These are phyloP conservation scores for Ennomos fuscantarius DNA, from an alignment of 2,888 invertebrate species.

Conservation along the genomic window DNA sequence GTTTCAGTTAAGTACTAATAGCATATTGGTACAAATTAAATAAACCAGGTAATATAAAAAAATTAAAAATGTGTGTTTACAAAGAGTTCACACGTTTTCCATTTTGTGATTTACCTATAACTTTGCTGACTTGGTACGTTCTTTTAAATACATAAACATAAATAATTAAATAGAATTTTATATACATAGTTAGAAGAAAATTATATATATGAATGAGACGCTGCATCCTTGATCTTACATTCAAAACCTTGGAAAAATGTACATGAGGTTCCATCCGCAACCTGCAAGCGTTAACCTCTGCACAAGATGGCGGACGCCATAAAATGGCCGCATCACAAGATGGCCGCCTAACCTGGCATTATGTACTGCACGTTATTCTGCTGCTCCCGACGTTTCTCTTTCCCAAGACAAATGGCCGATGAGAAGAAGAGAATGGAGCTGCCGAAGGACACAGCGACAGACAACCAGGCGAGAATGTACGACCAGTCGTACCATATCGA, in stretches of 20 bases:
- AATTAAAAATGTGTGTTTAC: not conserved
- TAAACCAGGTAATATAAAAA: slow-evolving; percentile 9
- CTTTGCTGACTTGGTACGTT: no score
- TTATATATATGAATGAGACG: slow-evolving; percentile 19
- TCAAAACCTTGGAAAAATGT: slow-evolving; percentile 54
- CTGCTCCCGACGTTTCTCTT: slow-evolving; percentile 90
- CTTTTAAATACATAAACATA: slow-evolving; percentile 5
- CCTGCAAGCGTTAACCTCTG: slow-evolving; percentile 74
- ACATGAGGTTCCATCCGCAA: slow-evolving; percentile 51
- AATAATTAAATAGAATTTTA: slow-evolving; percentile 9
- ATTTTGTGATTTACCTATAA: not conserved
- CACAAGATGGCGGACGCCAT: slow-evolving; percentile 49
- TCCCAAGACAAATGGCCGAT: slow-evolving; percentile 91
- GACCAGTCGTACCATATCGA: slow-evolving; percentile 93
- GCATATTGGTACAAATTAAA: slow-evolving; percentile 2
- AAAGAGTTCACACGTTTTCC: slow-evolving; percentile 13
- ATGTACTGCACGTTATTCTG: slow-evolving; percentile 94
- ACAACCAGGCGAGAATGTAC: slow-evolving; percentile 93
- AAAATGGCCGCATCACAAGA: slow-evolving; percentile 59
- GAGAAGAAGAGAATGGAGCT: slow-evolving; percentile 92
- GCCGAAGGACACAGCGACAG: slow-evolving; percentile 90
- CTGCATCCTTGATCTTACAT: slow-evolving; percentile 25
- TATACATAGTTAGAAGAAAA: not conserved
- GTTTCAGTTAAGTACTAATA: not conserved
- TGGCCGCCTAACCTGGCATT: slow-evolving; percentile 91